Base-by-base conservation (phyloP, 2,888 invertebrate species). In the Platynereis dumerilii region DNA sequence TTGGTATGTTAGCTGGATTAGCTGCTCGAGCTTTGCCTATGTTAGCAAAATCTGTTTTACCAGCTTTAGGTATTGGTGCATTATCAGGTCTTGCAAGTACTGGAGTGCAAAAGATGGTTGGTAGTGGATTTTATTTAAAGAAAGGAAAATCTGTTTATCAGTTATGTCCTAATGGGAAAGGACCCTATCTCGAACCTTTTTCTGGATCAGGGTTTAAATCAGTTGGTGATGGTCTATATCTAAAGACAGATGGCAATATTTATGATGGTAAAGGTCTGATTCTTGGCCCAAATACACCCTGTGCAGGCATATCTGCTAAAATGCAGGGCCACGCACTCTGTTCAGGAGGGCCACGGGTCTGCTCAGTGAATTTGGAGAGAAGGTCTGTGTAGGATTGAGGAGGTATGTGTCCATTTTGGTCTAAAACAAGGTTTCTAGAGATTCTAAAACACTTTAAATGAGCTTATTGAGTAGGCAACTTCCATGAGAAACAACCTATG, bases 111-210 rank as follows among this genome's bases (percentile, higher is more conserved):
- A 62, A 58, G 53, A n/a, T 42, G 3, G 39, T 57, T 20, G 66
- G 62, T 0, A 24, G n/a, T 17, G 66, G 66, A 5, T 54, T 69
- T 12, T 67, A 64, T 28, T 54, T 67, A 22, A 64, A 64, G 34
- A 67, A 59, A 67, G 64, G 66, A 27, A 64, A 67, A 27, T 59
- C 55, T 59, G 60, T 57, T 34, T 67, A 67, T 60, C 59, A 67
- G 57, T 17, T 68, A 58, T 62, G 65, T 65, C 54, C 67, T 42
- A 67, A 67, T 54, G 64, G 69, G 22, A 69, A 69, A 67, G 61
- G 62, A 54, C 64, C 63, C 53, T 68, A 66, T 66, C 45, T 68
- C 34, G 42, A 29, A 1, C 60, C 52, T 0, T 39, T 58, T 39
- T 44, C 58, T 28, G 64, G 64, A 45, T 39, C 57, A 39, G 64